These are phyloP conservation scores for Drosophila nr. fundita DNA, from an alignment of 2,888 invertebrate species.

Conservation along the genomic window DNA sequence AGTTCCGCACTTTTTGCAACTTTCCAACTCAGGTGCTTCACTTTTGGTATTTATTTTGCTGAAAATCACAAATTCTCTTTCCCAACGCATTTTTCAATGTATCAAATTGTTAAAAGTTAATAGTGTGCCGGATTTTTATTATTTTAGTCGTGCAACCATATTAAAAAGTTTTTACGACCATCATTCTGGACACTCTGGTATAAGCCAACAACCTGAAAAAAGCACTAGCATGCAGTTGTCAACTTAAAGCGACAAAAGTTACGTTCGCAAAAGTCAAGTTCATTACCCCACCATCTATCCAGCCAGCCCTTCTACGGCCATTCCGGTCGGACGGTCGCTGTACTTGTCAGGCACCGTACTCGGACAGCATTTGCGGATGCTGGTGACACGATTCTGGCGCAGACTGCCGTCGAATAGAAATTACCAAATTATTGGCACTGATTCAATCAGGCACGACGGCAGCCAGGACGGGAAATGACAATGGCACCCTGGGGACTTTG, in stretches of 20 bases:
- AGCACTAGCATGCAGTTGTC: conserved; percentile 41
- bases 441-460: conserved; percentile 68
- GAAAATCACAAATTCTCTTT: conserved; percentile 36
- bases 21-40: conserved; percentile 59
- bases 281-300: neutral
- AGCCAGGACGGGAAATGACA: conserved; percentile 11
- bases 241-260: conserved; percentile 68
- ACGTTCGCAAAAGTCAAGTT: conserved; percentile 46
- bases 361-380: conserved; percentile 33
- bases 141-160: conserved; percentile 39
- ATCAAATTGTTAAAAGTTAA: conserved; percentile 58
- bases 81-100: conserved; percentile 51
- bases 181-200: conserved; percentile 33
- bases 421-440: conserved; percentile 79
- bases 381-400: conserved; percentile 63
- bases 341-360: conserved; percentile 10
- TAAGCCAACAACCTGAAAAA: conserved; percentile 47
- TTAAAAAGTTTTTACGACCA: conserved; percentile 76
- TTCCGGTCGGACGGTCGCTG: conserved; percentile 12
- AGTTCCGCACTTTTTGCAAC: conserved; percentile 11
- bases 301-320: conserved; percentile 20
- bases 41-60: conserved; percentile 3
- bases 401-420: conserved; percentile 72
- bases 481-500: conserved; percentile 36
- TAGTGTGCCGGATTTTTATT: conserved; percentile 22